Base-by-base conservation (phyloP, 2,797 vertebrate genomes). In the Pseudocheirus occidentalis region DNA sequence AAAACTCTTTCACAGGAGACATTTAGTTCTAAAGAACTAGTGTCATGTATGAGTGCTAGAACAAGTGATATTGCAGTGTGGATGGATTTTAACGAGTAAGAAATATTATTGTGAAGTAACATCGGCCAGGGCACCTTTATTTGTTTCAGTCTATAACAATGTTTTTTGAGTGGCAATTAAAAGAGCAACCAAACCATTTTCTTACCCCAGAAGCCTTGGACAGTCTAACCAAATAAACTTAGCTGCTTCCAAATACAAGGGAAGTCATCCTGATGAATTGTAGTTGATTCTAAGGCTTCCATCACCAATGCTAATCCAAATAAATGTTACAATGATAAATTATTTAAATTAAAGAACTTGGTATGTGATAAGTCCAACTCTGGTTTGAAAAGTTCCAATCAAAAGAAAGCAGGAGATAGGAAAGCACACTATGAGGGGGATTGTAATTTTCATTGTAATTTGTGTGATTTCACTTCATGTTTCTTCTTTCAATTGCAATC, bases 361-460 rank as follows among this genome's bases (percentile, higher is more conserved):
- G 4, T 0, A 0, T 55, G 50, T 96, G 91, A 91, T 94, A 29
- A 59, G 81, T 92, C 94, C 73, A 96, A 46, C 93, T 96, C 92
- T 97, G 97, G 6, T 96, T 90, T 95, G 81, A 96, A 62, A 11
- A 28, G 31, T 31, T 92, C 40, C 56, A 97, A 96, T 53, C 92
- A 96, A 59, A 92, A 31, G 9, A 24, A 55, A 12, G 0, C 89
- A 87, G 95, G 92, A 93, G 95, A 59, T 53, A 53, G 89, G 18
- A 54, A 90, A 31, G 50, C 89, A 90, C 28, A 95, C 96, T 31
- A 24, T 40, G 34, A 29, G 53, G 52, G 31, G 91, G 97, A 97
- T 66, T 57, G n/a, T 66, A 96, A 95, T 96, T 97, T 98, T 87
- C 91, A 95, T 94, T 97, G 94, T 92, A 97, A 92, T 97, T 97